These are phyloP conservation scores for Engraulis encrasicolus DNA, from an alignment of 2,113 vertebrate species.

Conservation along the genomic window DNA sequence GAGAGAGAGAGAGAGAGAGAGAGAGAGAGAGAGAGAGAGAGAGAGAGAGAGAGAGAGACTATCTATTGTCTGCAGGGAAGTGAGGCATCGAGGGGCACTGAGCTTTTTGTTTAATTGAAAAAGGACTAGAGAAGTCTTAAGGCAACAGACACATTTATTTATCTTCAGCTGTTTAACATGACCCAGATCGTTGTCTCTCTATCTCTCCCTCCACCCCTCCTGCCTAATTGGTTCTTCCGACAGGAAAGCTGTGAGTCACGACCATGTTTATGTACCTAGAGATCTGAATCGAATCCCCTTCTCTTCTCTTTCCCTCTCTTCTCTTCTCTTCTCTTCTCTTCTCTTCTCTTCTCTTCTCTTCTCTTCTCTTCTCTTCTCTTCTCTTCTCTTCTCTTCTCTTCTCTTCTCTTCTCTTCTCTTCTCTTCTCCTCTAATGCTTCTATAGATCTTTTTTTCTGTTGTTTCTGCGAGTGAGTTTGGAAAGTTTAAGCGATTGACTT, in stretches of 20 bases:
- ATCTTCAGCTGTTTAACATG: slow-evolving; percentile 72
- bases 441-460: too few relatives aligned
- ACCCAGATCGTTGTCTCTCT: slow-evolving; percentile 75
- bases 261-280: slow-evolving; percentile 75
- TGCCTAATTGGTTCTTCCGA: slow-evolving; percentile 77
- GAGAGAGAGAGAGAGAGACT: too few relatives aligned
- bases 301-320: slow-evolving; percentile 56
- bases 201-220: too few relatives aligned
- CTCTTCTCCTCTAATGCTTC: too few relatives aligned
- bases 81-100: slow-evolving; percentile 55
- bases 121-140: slow-evolving; percentile 68
- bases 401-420: too few relatives aligned
- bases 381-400: too few relatives aligned
- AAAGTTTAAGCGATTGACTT: slow-evolving; percentile 60
- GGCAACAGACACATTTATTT: slow-evolving; percentile 73
- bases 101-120: slow-evolving; percentile 65
- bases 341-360: too few relatives aligned
- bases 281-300: slow-evolving; percentile 69
- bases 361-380: too few relatives aligned
- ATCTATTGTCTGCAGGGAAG: too few relatives aligned
- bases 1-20: too few relatives aligned
- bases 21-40: too few relatives aligned
- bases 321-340: slow-evolving; percentile 39
- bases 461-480: slow-evolving; percentile 68
- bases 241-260: slow-evolving; percentile 74